A percentile compares a stretch with the other conserved stretches of the same genome.
These are phyloP conservation scores for Pseudomugil gertrudae DNA, from an alignment of 2,797 vertebrate genomes.

Conservation along the genomic window DNA sequence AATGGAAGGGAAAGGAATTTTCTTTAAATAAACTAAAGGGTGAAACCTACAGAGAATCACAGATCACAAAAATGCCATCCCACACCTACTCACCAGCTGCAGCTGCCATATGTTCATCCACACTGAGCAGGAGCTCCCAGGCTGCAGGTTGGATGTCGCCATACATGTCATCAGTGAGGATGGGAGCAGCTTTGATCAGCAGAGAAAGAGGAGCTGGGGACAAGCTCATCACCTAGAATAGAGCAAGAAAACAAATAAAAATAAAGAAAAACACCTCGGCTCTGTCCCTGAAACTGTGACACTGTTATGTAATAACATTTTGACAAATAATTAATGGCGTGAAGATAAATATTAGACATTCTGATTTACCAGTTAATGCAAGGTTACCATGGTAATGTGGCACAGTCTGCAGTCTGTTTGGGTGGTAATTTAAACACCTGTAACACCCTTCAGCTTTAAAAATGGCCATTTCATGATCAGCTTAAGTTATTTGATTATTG, in stretches of 20 bases:
- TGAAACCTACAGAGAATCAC: not conserved
- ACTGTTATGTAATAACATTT: not conserved
- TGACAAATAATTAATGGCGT: no score
- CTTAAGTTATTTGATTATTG: no score
- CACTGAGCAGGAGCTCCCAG: conserved; percentile 95
- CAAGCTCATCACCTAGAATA: conserved; percentile 93
- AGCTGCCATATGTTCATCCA: conserved; percentile 98
- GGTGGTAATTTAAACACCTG: no score
- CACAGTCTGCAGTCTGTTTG: no score
- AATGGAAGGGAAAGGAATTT: not conserved
- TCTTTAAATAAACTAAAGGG: not conserved
- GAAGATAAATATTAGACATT: no score
- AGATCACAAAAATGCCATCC: not conserved
- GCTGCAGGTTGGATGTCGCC: conserved; percentile 97
- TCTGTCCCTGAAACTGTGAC: not conserved
- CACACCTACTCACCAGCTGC: conserved; percentile 86
- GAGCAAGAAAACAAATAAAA: not conserved
- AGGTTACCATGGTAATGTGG: no score
- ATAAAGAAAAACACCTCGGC: not conserved
- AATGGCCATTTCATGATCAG: no score
- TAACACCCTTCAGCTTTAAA: no score
- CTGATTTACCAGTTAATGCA: no score
- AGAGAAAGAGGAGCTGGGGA: conserved; percentile 95
- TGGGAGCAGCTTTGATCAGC: conserved; percentile 95
- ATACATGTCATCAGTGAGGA: conserved; percentile 98